Percentiles rank a stretch among this genome's conserved stretches.
These are phyloP conservation scores for Sebastes vulpes DNA, from an alignment of 2,797 vertebrate genomes.

Conservation along the genomic window DNA sequence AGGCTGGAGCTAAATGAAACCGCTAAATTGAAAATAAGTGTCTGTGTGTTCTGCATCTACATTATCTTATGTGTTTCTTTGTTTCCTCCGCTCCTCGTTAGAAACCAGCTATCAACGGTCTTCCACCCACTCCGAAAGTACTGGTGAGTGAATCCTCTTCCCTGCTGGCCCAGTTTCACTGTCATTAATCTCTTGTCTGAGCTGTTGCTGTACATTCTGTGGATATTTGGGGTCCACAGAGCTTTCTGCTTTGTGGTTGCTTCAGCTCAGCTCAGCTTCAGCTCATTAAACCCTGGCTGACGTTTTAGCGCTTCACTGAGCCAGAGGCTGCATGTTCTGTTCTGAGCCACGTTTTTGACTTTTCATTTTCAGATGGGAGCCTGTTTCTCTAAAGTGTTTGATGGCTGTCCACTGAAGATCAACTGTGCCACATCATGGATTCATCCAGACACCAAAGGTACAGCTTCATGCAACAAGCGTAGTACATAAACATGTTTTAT, in stretches of 20 bases:
- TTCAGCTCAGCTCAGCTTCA: conserved; percentile 8
- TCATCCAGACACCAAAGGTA: conserved; percentile 98
- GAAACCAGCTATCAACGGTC: conserved; percentile 97
- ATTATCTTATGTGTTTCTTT: conserved; percentile 18
- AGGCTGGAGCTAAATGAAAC: conserved; percentile 14
- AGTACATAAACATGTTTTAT: not conserved
- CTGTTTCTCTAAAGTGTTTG: conserved; percentile 99
- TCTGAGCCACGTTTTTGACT: conserved; percentile 22
- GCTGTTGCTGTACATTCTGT: conserved; percentile 49
- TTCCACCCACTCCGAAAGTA: conserved; percentile 98
- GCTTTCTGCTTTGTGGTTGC: conserved; percentile 49
- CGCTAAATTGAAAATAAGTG: conserved; percentile 11
- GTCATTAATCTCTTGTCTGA: conserved; percentile 45
- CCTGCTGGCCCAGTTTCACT: conserved; percentile 16
- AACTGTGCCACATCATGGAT: conserved; percentile 99
- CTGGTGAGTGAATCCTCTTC: conserved; percentile 89
- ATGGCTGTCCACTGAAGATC: conserved; percentile 98
- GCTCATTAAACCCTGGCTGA: conserved; percentile 67
- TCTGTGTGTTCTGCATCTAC: conserved; percentile 7
- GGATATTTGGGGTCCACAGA: conserved; percentile 52
- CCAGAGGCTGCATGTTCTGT: conserved; percentile 7
- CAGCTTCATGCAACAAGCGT: not conserved
- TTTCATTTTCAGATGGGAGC: conserved; percentile 93
- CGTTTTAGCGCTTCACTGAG: conserved; percentile 19
- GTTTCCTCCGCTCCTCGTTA: conserved; percentile 66